These are phyloP conservation scores for Dorcus hopei DNA, from an alignment of 2,888 invertebrate species.

Conservation along the genomic window DNA sequence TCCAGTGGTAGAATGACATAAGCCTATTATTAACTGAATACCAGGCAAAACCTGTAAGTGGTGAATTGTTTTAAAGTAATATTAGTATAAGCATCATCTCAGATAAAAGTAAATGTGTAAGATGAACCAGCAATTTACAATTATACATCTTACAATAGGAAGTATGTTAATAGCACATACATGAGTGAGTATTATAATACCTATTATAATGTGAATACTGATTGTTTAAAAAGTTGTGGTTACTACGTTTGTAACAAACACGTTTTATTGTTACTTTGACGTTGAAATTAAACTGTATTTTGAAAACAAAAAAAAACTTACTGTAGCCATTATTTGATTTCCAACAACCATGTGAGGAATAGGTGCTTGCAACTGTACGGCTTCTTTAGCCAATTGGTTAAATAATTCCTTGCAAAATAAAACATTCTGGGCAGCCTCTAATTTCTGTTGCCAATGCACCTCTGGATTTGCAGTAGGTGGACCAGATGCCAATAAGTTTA, in stretches of 20 bases:
- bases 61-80: not conserved
- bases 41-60: conserved; percentile 76
- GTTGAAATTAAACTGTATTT: too few relatives aligned
- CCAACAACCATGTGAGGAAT: conserved; percentile 97
- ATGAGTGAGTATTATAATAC: too few relatives aligned
- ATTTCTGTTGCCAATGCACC: conserved; percentile 89
- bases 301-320: conserved; percentile 43
- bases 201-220: not conserved
- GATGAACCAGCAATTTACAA: too few relatives aligned
- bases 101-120: not conserved
- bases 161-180: too few relatives aligned
- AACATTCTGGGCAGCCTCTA: conserved; percentile 97
- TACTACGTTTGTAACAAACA: not conserved
- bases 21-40: conserved; percentile 85
- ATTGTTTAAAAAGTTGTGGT: not conserved
- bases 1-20: conserved; percentile 77
- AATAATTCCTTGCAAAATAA: conserved; percentile 96
- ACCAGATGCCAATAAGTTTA: conserved; percentile 74
- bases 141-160: too few relatives aligned
- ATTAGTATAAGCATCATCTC: not conserved
- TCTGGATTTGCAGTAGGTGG: conserved; percentile 71
- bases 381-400: conserved; percentile 90
- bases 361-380: conserved; percentile 87
- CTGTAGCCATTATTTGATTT: conserved; percentile 94
- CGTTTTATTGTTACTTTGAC: too few relatives aligned